Evolutionary conservation across 2,888 invertebrate genomes (phyloP), one percentile per base, ranked within the genome.

Genomic region (Phengaris arion): DNA sequence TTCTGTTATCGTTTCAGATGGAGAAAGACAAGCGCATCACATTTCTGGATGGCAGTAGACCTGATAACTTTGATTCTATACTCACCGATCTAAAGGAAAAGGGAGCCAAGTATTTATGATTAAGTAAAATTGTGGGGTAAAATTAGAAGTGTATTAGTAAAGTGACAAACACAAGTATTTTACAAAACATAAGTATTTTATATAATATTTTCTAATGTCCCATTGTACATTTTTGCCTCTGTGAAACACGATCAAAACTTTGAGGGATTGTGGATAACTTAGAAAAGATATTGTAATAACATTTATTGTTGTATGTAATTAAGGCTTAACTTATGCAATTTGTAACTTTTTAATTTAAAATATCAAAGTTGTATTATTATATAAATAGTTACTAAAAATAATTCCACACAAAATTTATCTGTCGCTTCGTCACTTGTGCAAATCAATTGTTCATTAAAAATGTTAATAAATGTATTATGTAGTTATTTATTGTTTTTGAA

Each of bases 31-130:
- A 48, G 0, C 84, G 87, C 1, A 84, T 90, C 4, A 79, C 59
- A 0, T 35, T 90, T 0, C 4, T 92, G 68, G 89, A 90, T 78
- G 92, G 90, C 2, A 81, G 82, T 0, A 55, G 77, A 0, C 82
- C 78, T 0, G 83, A 87, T 76, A 77, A 82, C 0, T 79, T 84
- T 2, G 85, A 86, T 0, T 9, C 68, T 0, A 89, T 91, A 0
- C 48, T 89, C 76, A 74, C 68, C 0, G 86, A 89, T 45, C 69
- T 92, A 7, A 48, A 57, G 15, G n/a, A 13, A 6, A 74, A 78
- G 22, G 82, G 81, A 0, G 78, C 77, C 45, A 59, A 69, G 69
- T 48, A 13, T 45, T 64, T 64, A 64, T 64, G 64, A 64, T 70
- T 0, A 10, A 64, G 22, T 48, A 69, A 48, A 7, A 35, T 46